These are phyloP conservation scores for Merluccius polli DNA, from an alignment of 2,797 vertebrate genomes.

Conservation along the genomic window DNA sequence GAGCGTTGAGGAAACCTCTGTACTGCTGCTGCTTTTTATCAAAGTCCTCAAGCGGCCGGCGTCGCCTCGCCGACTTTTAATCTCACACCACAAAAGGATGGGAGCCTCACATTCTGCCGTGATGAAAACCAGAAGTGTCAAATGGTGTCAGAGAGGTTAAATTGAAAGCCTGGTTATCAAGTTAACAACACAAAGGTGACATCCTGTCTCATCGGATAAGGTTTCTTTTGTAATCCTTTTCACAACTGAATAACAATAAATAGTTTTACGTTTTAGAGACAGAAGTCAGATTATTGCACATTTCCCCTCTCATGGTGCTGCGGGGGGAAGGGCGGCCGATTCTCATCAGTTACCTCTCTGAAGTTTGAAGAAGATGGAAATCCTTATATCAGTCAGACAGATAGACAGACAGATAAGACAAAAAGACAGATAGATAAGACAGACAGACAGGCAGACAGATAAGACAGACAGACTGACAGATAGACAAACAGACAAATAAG, in stretches of 20 bases:
- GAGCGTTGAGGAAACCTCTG: conserved; percentile 30
- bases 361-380: not conserved
- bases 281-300: not conserved
- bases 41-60: conserved; percentile 43
- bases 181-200: not conserved
- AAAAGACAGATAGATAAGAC: too few species aligned
- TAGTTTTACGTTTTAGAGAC: not conserved
- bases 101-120: not conserved
- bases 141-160: not conserved
- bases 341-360: not conserved
- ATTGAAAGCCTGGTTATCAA: not conserved
- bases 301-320: not conserved
- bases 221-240: not conserved
- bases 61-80: conserved; percentile 43
- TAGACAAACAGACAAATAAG: too few species aligned
- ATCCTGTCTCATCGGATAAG: not conserved
- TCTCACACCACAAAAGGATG: conserved; percentile 28
- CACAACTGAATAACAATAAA: not conserved
- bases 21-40: conserved; percentile 45
- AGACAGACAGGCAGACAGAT: too few species aligned
- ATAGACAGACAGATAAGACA: too few species aligned
- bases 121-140: not conserved
- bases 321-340: not conserved
- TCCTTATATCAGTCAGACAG: too few species aligned
- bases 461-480: too few species aligned